phyloP scores from a whole-genome alignment of 92 coral and sea anemone species.

The Paramuricea clavata region DNA sequence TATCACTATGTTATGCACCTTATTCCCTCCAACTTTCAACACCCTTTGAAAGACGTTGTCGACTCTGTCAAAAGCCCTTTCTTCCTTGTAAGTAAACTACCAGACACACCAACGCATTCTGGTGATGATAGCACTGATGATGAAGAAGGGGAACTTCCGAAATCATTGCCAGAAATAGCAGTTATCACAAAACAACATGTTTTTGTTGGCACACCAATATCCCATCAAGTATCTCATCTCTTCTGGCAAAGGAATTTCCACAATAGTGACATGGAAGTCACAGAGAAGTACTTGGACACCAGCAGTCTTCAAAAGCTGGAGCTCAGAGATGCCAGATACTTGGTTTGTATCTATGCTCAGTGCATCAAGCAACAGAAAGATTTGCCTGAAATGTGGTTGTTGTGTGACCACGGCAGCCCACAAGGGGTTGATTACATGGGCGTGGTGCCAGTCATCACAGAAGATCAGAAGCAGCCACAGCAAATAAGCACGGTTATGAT shows the following conservation, averaged over 20 bases:
- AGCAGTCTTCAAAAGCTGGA: slow-evolving; percentile 24
- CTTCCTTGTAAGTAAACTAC: slow-evolving; percentile 77
- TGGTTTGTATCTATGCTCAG: slow-evolving; percentile 78
- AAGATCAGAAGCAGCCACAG: slow-evolving; percentile 13
- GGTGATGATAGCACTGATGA: background rate
- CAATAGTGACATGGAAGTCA: background rate
- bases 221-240: slow-evolving; percentile 72
- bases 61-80: slow-evolving; percentile 67
- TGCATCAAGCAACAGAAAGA: slow-evolving; percentile 62
- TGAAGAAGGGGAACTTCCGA: background rate
- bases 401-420: slow-evolving; percentile 70
- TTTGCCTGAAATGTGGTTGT: slow-evolving; percentile 75
- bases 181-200: slow-evolving; percentile 78
- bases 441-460: slow-evolving; percentile 48
- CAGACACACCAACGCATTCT: slow-evolving; percentile 15
- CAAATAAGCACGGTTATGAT: slow-evolving; percentile 67
- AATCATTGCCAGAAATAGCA: slow-evolving; percentile 39
- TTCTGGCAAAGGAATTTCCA: slow-evolving; percentile 47
- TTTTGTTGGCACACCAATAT: slow-evolving; percentile 88
- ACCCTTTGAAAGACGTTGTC: slow-evolving; percentile 83
- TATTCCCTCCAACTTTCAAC: slow-evolving; percentile 59
- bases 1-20: slow-evolving; percentile 12
- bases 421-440: slow-evolving; percentile 75
- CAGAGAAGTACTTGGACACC: background rate
- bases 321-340: slow-evolving; percentile 76